These are phyloP conservation scores for Meghimatium bilineatum DNA, from an alignment of 2,888 invertebrate species.

Conservation along the genomic window DNA sequence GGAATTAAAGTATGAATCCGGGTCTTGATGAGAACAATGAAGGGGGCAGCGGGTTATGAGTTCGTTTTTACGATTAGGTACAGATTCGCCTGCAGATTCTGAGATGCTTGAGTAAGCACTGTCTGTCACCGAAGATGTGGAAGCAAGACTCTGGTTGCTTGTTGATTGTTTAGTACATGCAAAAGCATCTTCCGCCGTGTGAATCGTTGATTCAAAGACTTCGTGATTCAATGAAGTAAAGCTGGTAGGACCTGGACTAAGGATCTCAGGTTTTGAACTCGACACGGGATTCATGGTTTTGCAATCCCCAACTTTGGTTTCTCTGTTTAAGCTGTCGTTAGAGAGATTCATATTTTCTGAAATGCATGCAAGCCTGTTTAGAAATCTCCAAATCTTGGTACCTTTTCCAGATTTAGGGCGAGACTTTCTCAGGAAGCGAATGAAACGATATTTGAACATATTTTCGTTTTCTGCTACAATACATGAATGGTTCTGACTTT, in stretches of 20 bases:
- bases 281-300: neutral
- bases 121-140: conserved; percentile 24
- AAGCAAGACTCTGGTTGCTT: conserved; percentile 41
- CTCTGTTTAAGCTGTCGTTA: conserved; percentile 10
- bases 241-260: neutral
- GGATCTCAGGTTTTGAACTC: neutral
- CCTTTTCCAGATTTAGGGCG: conserved; percentile 47
- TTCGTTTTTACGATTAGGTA: neutral
- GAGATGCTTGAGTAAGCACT: conserved; percentile 46
- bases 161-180: neutral
- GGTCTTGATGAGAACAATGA: neutral
- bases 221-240: conserved; percentile 15
- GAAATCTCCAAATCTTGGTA: conserved; percentile 19
- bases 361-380: conserved; percentile 37
- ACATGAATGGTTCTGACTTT: conserved; percentile 52
- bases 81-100: conserved; percentile 9
- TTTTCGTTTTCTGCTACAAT: conserved; percentile 47
- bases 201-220: neutral
- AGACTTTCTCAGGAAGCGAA: conserved; percentile 48
- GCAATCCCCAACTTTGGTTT: neutral
- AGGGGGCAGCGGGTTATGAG: neutral
- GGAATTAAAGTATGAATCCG: neutral
- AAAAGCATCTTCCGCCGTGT: too few relatives aligned
- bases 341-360: conserved; percentile 27
- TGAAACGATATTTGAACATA: conserved; percentile 40